phyloP scores from a whole-genome alignment of 2,888 invertebrate genomes.

The Colletes collaris region DNA sequence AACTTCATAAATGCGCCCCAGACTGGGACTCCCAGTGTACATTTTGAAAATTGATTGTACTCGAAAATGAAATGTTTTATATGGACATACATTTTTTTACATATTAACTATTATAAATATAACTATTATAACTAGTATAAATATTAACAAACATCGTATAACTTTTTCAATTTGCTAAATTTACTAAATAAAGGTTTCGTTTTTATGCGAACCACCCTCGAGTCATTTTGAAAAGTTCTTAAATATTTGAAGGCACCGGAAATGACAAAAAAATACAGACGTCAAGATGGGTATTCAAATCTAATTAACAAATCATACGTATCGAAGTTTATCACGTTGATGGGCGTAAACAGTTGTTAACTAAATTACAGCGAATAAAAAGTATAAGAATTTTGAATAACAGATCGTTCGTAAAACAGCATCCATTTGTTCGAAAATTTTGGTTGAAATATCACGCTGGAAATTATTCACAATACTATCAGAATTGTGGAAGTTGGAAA shows the following conservation, averaged over 20 bases:
- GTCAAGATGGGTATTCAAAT: constrained; percentile 58
- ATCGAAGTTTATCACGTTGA: constrained; percentile 52
- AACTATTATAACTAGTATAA: too few relatives aligned
- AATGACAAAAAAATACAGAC: constrained; percentile 32
- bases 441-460: background rate
- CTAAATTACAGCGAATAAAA: constrained; percentile 58
- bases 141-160: too few relatives aligned
- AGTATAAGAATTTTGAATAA: constrained; percentile 23
- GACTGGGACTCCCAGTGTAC: too few relatives aligned
- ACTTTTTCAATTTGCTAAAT: too few relatives aligned
- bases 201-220: too few relatives aligned
- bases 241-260: constrained; percentile 44
- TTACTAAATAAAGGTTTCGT: too few relatives aligned
- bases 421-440: background rate
- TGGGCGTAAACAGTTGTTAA: constrained; percentile 52
- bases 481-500: constrained; percentile 4
- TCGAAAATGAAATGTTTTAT: too few relatives aligned
- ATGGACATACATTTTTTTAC: too few relatives aligned
- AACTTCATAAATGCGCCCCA: too few relatives aligned
- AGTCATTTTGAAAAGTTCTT: background rate
- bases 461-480: constrained; percentile 11
- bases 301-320: constrained; percentile 51
- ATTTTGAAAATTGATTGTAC: too few relatives aligned
- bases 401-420: constrained; percentile 3
- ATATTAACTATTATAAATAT: too few relatives aligned